phyloP scores from a whole-genome alignment of 1,140 invertebrate genomes.

The Bombyx mori region DNA sequence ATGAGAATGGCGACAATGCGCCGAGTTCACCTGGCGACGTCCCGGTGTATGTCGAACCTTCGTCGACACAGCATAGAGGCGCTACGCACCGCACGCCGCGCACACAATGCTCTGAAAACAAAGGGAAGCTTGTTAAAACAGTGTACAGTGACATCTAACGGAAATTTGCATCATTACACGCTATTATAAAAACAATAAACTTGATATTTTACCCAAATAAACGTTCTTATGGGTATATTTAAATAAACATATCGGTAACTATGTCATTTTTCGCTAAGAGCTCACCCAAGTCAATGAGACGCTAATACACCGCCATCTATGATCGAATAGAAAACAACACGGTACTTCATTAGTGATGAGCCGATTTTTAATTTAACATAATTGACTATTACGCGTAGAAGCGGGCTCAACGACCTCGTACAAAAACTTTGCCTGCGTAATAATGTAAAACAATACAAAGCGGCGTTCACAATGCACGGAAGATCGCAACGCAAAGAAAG shows the following conservation, averaged over 20 bases:
- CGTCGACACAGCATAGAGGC: conserved; percentile 74
- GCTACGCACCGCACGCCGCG: conserved; percentile 39
- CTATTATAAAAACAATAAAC: too few species aligned
- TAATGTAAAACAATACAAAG: conserved; percentile 13
- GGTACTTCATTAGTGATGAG: too few species aligned
- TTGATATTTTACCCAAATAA: too few species aligned
- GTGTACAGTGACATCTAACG: too few species aligned
- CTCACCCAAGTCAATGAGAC: too few species aligned
- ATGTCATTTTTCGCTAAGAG: too few species aligned
- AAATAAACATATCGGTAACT: too few species aligned
- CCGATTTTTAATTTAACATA: too few species aligned
- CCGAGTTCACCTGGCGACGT: conserved; percentile 75
- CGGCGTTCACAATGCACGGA: conserved; percentile 29
- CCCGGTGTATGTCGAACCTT: conserved; percentile 76
- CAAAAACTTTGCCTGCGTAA: conserved; percentile 16
- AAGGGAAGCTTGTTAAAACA: too few species aligned
- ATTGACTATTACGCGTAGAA: too few species aligned
- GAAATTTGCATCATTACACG: too few species aligned
- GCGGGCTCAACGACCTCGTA: neutral
- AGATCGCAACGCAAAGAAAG: conserved; percentile 18
- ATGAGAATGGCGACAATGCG: conserved; percentile 20
- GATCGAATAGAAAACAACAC: conserved; percentile 11
- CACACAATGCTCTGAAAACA: conserved; percentile 57
- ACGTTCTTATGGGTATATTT: too few species aligned
- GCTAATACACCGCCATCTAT: conserved; percentile 20